Evolutionary conservation across 2,888 invertebrate species (phyloP).

Genomic region (Parascotia fuliginaria): DNA sequence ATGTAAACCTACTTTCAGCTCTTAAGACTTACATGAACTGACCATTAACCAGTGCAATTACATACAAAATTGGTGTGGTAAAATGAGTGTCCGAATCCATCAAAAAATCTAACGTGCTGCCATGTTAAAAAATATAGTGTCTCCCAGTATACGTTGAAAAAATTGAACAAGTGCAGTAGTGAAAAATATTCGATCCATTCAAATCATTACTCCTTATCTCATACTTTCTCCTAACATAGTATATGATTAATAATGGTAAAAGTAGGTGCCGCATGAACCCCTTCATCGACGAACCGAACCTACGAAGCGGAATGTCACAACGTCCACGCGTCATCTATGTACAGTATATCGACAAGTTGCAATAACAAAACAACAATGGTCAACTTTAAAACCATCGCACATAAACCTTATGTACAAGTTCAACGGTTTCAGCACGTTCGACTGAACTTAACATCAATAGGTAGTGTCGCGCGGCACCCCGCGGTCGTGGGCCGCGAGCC

Average conservation of each 20-base stretch:
- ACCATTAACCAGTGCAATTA: conserved; percentile 77
- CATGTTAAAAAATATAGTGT: conserved; percentile 76
- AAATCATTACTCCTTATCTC: conserved; percentile 61
- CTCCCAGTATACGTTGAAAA: conserved; percentile 68
- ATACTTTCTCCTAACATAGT: conserved; percentile 51
- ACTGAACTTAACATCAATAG: conserved; percentile 74
- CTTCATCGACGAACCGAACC: conserved; percentile 54
- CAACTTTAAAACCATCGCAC: conserved; percentile 77
- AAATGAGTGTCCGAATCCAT: conserved; percentile 76
- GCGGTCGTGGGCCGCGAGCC: conserved; percentile 41
- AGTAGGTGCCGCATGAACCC: conserved; percentile 48
- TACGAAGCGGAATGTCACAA: conserved; percentile 63
- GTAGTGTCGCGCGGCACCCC: conserved; percentile 66
- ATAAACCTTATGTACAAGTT: conserved; percentile 74
- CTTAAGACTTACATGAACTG: conserved; percentile 76
- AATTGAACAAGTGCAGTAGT: conserved; percentile 78
- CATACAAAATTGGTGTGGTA: conserved; percentile 79
- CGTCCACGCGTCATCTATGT: conserved; percentile 72
- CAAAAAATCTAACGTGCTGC: conserved; percentile 76
- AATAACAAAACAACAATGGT: conserved; percentile 79
- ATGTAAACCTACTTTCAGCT: conserved; percentile 75
- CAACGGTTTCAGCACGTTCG: conserved; percentile 64
- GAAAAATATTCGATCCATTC: conserved; percentile 70
- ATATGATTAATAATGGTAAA: conserved; percentile 52
- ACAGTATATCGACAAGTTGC: conserved; percentile 76